Conservation (phyloP, 2,888 invertebrate genomes). For the Microplitis manilae region DNA sequence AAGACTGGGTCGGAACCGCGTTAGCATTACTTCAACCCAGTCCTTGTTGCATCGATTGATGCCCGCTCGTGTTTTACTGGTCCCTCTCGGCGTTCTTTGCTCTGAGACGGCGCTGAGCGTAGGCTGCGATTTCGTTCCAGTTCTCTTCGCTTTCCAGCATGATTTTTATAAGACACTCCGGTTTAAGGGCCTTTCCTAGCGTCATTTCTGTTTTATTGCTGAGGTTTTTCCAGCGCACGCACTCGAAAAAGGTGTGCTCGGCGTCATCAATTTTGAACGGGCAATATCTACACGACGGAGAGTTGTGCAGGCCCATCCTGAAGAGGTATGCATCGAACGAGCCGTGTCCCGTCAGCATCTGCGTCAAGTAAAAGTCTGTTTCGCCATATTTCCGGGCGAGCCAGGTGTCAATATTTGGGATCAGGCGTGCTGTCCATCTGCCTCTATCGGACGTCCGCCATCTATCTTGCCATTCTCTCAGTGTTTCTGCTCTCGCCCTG, state of each 20-base stretch:
- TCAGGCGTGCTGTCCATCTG: slow-evolving; percentile 38
- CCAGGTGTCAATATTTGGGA: slow-evolving; percentile 36
- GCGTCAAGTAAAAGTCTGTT: slow-evolving; percentile 48
- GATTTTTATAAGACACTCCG: background rate
- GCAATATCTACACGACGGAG: slow-evolving; percentile 44
- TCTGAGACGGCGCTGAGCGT: background rate
- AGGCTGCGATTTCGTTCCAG: background rate
- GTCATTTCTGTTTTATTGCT: background rate
- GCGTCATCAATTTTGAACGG: slow-evolving; percentile 37
- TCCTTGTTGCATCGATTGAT: background rate
- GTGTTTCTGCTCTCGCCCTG: slow-evolving; percentile 23
- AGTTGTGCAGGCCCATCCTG: slow-evolving; percentile 37
- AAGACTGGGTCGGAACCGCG: background rate
- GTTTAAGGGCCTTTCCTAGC: background rate
- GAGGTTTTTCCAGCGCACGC: slow-evolving; percentile 38
- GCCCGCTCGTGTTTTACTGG: background rate
- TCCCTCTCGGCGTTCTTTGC: background rate
- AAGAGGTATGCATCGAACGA: slow-evolving; percentile 48
- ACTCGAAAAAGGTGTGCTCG: slow-evolving; percentile 49
- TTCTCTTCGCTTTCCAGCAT: background rate
- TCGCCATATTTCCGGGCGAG: slow-evolving; percentile 30
- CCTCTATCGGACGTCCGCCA: slow-evolving; percentile 27
- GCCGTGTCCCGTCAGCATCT: slow-evolving; percentile 52
- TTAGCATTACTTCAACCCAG: background rate
- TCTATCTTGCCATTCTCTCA: slow-evolving; percentile 30